phyloP scores from a whole-genome alignment of 2,888 invertebrate species.

The Leptinotarsa haldemani region DNA sequence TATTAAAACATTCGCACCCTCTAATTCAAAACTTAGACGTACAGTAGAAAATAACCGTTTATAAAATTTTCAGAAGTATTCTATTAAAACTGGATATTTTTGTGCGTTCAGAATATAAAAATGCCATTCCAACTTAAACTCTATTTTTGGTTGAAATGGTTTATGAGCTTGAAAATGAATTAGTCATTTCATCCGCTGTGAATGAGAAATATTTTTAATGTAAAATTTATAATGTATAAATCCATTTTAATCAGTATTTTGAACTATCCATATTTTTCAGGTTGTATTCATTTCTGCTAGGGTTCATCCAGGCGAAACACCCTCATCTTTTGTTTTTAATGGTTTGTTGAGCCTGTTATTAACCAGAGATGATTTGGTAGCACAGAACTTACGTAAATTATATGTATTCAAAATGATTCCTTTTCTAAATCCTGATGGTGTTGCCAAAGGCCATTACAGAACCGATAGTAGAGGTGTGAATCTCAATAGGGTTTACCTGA shows the following conservation, averaged over 20 bases:
- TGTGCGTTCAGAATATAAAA: no score
- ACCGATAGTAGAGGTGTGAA: constrained; percentile 91
- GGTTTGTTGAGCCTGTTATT: constrained; percentile 86
- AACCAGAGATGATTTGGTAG: constrained; percentile 79
- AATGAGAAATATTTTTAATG: no score
- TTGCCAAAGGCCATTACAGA: constrained; percentile 85
- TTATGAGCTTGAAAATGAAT: no score
- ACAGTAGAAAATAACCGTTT: no score
- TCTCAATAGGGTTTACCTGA: constrained; percentile 86
- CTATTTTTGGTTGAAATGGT: no score
- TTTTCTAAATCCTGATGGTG: constrained; percentile 92
- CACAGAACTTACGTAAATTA: constrained; percentile 76
- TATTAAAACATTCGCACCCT: no score
- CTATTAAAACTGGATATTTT: no score
- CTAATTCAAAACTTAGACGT: no score
- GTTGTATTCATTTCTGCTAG: constrained; percentile 88
- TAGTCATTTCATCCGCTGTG: no score
- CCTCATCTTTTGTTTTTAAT: constrained; percentile 90
- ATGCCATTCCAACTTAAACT: no score
- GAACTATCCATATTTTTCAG: constrained; percentile 63
- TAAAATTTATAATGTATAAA: background rate
- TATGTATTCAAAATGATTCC: constrained; percentile 93
- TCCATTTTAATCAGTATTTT: background rate
- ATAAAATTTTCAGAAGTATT: no score
- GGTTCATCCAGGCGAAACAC: constrained; percentile 94